Percentiles rank a stretch among this genome's conserved stretches.
These are phyloP conservation scores for Malurus splendens DNA, from an alignment of 2,797 vertebrate genomes.

Conservation along the genomic window DNA sequence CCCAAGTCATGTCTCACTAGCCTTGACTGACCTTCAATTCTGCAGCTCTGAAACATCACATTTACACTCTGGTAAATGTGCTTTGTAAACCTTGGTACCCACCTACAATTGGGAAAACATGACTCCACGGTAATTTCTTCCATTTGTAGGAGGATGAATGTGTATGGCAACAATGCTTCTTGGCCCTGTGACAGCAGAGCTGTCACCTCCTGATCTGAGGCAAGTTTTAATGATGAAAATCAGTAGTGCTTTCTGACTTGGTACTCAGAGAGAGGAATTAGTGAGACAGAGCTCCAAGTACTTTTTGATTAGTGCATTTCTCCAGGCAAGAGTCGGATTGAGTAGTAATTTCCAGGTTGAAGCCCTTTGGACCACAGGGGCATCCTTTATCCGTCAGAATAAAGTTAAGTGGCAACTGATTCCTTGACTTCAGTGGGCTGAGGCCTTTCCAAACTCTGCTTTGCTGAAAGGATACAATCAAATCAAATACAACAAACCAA, in stretches of 20 bases:
- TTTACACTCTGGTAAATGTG: not conserved
- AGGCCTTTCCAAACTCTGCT: not conserved
- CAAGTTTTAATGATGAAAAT: constrained; percentile 15
- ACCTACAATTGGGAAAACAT: constrained; percentile 14
- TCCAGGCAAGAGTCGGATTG: not conserved
- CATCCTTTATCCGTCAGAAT: not conserved
- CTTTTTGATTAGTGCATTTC: constrained; percentile 19
- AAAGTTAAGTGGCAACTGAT: not conserved
- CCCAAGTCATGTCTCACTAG: not conserved
- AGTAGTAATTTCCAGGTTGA: constrained; percentile 17
- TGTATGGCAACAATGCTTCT: not conserved
- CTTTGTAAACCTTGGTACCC: not conserved
- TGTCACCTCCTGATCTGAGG: constrained; percentile 12
- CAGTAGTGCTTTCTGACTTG: not conserved
- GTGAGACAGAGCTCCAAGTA: not conserved
- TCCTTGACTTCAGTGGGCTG: not conserved
- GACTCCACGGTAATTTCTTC: not conserved
- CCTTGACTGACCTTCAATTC: not conserved
- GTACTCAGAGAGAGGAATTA: not conserved
- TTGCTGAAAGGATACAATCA: not conserved
- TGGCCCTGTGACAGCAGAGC: not conserved
- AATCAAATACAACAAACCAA: not conserved
- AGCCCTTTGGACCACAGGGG: not conserved
- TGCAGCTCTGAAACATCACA: not conserved
- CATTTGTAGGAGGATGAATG: constrained; percentile 21